Evolutionary conservation across 1,140 invertebrate genomes (phyloP).

Genomic region (Nasonia vitripennis): DNA sequence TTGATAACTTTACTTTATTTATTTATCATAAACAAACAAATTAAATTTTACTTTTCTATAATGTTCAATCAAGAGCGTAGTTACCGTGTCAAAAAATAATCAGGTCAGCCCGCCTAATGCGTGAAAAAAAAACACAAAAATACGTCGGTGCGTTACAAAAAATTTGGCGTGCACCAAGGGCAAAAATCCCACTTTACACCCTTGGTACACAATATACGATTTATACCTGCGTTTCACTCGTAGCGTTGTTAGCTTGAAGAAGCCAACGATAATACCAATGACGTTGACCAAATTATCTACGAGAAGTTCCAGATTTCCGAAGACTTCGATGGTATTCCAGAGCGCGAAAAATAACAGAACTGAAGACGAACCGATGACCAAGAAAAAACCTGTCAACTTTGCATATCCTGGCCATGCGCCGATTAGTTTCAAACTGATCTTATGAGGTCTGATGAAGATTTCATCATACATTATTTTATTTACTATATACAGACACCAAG

Average conservation of each 20-base stretch:
- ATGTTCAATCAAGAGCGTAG: too few relatives aligned
- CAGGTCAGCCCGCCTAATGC: too few relatives aligned
- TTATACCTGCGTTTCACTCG: not conserved
- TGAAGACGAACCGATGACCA: not conserved
- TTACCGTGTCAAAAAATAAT: too few relatives aligned
- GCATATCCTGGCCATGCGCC: not conserved
- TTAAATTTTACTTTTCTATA: too few relatives aligned
- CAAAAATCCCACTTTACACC: too few relatives aligned
- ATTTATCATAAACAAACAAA: too few relatives aligned
- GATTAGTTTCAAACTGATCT: not conserved
- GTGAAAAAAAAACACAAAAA: too few relatives aligned
- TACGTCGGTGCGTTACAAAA: too few relatives aligned
- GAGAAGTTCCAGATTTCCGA: not conserved
- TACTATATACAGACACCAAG: not conserved
- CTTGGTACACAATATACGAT: too few relatives aligned
- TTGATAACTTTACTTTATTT: too few relatives aligned
- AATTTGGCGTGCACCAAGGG: too few relatives aligned
- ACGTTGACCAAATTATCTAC: not conserved
- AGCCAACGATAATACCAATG: not conserved
- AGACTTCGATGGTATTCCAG: not conserved
- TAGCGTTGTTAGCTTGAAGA: not conserved
- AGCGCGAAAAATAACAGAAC: not conserved
- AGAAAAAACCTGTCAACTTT: not conserved
- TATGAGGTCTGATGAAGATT: not conserved
- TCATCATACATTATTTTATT: not conserved